Evolutionary conservation across 1,140 invertebrate species (phyloP), one percentile per base, ranked within the genome.

Genomic region (Anastrepha obliqua): DNA sequence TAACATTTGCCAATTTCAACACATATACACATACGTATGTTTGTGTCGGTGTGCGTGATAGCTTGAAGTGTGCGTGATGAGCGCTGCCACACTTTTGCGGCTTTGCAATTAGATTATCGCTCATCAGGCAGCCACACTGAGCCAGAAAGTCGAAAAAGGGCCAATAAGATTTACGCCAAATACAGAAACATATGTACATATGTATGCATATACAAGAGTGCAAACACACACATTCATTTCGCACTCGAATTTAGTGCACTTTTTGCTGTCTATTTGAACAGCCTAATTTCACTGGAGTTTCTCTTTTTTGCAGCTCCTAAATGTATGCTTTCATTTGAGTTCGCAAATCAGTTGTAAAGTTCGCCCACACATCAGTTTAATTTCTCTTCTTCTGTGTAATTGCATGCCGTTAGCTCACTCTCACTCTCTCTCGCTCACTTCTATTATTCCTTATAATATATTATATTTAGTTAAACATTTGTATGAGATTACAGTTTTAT

Each of bases 81-180:
- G 85, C 39, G 85, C 39, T 86, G 85, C 85, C 85, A 86, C 58
- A 86, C 55, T 86, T 86, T 86, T 86, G 85, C 42, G 85, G 85
- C 62, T 86, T 86, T 60, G 85, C 85, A 86, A 86, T 86, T 86
- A 86, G 85, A 29, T 86, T 86, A 86, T 86, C 85, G 59, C 58
- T 60, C 59, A 74, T 74, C 67, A 74, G 15, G 42, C 67, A 47
- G 42, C 67, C 42, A 42, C 5, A 86, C 17, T 39, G 29, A 15
- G 67, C 42, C n/a, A 47, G 44, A 70, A 70, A 70, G 13, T 9
- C 67, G 11, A 62, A 62, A 29, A 29, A 29, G 29, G 29, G 29
- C 29, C 0, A 29, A 17, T 62, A 62, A 55, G 51, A 55, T 55
- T 55, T 55, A 55, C 51, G 11, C 6, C 11, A 55, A 29, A 29